These are phyloP conservation scores for Galaxea fascicularis DNA, from an alignment of 92 coral and sea anemone species.

Conservation along the genomic window DNA sequence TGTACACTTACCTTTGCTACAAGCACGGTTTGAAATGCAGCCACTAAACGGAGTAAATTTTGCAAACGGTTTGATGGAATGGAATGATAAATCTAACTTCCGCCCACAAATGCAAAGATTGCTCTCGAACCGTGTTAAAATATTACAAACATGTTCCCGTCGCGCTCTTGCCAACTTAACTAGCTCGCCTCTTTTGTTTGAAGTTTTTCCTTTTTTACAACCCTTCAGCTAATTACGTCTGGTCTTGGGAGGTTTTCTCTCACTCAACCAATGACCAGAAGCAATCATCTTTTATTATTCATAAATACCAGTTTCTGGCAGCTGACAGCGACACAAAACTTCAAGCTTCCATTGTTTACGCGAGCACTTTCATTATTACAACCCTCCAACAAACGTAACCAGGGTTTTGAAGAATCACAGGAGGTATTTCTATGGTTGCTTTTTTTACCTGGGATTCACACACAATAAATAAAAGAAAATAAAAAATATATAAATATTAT, in stretches of 20 bases:
- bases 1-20: neutral
- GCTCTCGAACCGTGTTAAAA: slow-evolving; percentile 16
- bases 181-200: slow-evolving; percentile 11
- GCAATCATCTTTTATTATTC: slow-evolving; percentile 25
- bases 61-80: neutral
- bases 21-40: neutral
- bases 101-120: slow-evolving; percentile 19
- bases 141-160: slow-evolving; percentile 36
- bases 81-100: neutral
- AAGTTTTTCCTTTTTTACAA: neutral
- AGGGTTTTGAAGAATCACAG: slow-evolving; percentile 34
- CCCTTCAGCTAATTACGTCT: slow-evolving; percentile 8
- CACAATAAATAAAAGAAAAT: neutral
- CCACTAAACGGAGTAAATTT: neutral
- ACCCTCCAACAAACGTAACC: slow-evolving; percentile 14
- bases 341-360: slow-evolving; percentile 33
- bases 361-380: slow-evolving; percentile 40
- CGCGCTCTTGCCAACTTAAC: neutral
- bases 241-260: neutral
- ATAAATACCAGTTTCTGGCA: slow-evolving; percentile 40
- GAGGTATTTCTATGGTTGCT: slow-evolving; percentile 25
- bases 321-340: slow-evolving; percentile 39
- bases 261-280: neutral
- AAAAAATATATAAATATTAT: neutral
- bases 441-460: neutral